phyloP scores from a whole-genome alignment of 2,888 invertebrate genomes.

The Dasypogon diadema region DNA sequence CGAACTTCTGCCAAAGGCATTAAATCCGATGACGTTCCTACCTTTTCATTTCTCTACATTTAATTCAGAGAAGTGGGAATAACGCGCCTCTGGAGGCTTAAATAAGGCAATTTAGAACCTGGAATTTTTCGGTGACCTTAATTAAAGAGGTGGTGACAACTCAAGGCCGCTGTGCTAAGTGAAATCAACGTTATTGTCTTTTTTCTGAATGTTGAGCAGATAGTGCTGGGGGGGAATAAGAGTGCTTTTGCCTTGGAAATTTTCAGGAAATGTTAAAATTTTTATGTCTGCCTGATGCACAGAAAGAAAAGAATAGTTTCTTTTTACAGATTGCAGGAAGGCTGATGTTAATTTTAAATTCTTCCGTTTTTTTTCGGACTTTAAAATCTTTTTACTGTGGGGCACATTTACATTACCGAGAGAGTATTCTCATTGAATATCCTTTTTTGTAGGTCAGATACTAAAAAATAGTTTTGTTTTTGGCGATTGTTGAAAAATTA shows the following conservation, averaged over 20 bases:
- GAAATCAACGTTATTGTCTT: slow-evolving; percentile 43
- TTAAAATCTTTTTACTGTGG: no score
- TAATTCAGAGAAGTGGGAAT: slow-evolving; percentile 20
- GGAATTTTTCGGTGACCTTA: slow-evolving; percentile 17
- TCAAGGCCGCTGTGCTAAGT: slow-evolving; percentile 27
- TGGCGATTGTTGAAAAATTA: no score
- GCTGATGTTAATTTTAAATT: slow-evolving; percentile 20
- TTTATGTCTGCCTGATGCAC: slow-evolving; percentile 32
- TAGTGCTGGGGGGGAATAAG: not conserved
- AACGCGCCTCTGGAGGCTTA: slow-evolving; percentile 28
- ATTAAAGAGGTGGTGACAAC: slow-evolving; percentile 39
- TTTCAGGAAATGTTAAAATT: slow-evolving; percentile 24
- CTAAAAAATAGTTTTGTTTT: no score
- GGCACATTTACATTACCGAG: no score
- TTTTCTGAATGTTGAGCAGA: slow-evolving; percentile 35
- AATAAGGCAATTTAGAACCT: slow-evolving; percentile 20
- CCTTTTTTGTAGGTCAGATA: no score
- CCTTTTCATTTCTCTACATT: not conserved
- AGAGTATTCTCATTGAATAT: no score
- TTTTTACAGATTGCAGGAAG: slow-evolving; percentile 36
- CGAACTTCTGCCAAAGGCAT: no score
- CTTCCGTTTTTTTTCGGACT: slow-evolving; percentile 2
- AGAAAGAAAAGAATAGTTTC: not conserved
- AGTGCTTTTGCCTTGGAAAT: slow-evolving; percentile 25
- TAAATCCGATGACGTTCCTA: no score